These are phyloP conservation scores for Bombus ignitus DNA, from an alignment of 1,140 invertebrate species.

Conservation along the genomic window DNA sequence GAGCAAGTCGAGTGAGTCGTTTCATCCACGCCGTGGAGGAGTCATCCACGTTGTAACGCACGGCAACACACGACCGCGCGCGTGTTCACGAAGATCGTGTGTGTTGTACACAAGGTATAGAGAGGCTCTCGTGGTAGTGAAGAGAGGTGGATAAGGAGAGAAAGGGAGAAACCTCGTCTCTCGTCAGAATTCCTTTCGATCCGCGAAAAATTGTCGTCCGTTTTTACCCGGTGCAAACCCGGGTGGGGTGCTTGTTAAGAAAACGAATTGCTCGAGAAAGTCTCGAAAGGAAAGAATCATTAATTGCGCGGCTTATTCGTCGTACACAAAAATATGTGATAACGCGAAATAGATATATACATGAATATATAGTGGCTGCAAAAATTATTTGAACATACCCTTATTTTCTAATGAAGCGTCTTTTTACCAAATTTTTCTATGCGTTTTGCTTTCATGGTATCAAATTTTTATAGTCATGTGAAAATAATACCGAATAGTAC, in stretches of 20 bases:
- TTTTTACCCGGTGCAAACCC: background rate
- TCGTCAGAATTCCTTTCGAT: conserved; percentile 12
- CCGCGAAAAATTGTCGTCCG: background rate
- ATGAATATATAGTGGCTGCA: too few species aligned
- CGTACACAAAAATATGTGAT: background rate
- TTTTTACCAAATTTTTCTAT: too few species aligned
- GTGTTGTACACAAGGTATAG: background rate
- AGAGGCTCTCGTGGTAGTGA: background rate
- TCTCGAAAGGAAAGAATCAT: background rate
- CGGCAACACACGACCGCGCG: conserved; percentile 23
- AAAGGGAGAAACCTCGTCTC: conserved; percentile 41
- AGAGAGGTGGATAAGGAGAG: conserved; percentile 1
- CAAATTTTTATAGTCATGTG: too few species aligned
- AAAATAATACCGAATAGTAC: too few species aligned
- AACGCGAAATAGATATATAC: too few species aligned
- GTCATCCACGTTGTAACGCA: conserved; percentile 7
- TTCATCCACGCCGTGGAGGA: conserved; percentile 6
- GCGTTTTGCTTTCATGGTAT: background rate
- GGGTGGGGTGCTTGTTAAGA: background rate
- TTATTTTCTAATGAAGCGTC: too few species aligned
- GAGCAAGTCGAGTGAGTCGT: conserved; percentile 65
- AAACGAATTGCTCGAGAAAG: conserved; percentile 24
- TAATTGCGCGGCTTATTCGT: background rate
- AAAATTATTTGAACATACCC: too few species aligned
- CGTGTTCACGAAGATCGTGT: conserved; percentile 3